Conservation (phyloP, 1,140 invertebrate species). For the Drosophila yakuba region DNA sequence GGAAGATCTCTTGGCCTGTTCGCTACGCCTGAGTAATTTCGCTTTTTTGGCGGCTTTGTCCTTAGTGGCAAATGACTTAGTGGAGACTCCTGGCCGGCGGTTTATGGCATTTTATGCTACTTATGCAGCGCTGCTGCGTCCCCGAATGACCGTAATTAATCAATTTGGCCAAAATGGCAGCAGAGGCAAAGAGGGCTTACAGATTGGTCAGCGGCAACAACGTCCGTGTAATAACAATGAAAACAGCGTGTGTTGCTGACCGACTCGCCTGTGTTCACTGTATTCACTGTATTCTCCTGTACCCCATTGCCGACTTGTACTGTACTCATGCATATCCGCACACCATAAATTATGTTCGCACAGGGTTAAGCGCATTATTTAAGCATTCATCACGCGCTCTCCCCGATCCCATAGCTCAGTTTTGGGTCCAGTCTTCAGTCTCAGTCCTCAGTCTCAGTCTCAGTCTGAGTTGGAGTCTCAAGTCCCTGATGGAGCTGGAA, state of each 20-base stretch:
- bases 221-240: conserved; percentile 82
- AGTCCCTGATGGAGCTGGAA: conserved; percentile 9
- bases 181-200: conserved; percentile 29
- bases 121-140: conserved; percentile 59
- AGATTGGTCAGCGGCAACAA: conserved; percentile 74
- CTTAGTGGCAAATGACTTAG: conserved; percentile 77
- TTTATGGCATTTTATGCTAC: conserved; percentile 80
- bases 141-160: conserved; percentile 81
- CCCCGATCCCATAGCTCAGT: conserved; percentile 34
- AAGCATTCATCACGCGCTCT: conserved; percentile 81
- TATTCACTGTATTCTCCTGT: background rate
- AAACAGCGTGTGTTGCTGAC: conserved; percentile 68
- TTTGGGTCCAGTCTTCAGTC: conserved; percentile 19
- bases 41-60: conserved; percentile 76
- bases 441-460: too few species aligned
- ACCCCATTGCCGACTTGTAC: conserved; percentile 20
- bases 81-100: conserved; percentile 39
- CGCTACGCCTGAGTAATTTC: conserved; percentile 77
- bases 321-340: conserved; percentile 79
- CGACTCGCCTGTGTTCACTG: conserved; percentile 6
- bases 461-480: too few species aligned
- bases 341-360: conserved; percentile 83
- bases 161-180: conserved; percentile 79
- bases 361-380: conserved; percentile 83
- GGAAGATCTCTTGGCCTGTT: conserved; percentile 36